Evolutionary conservation across 2,797 vertebrate genomes (phyloP).

Genomic region (Molossus molossus): DNA sequence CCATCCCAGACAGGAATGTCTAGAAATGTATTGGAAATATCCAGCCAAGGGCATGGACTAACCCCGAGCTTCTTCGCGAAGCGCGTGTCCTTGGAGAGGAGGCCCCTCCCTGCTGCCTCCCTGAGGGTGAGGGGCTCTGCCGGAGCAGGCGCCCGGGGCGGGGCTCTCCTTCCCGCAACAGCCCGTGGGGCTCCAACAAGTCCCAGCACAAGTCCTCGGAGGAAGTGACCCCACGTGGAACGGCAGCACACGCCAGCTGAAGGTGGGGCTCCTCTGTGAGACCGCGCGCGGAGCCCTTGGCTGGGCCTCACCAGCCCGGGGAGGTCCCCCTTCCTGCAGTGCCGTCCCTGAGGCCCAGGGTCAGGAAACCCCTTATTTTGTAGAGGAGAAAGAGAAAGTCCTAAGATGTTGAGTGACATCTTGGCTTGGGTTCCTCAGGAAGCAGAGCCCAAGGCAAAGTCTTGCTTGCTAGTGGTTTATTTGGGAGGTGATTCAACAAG

Average conservation of each 20-base stretch:
- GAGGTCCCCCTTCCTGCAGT: not conserved
- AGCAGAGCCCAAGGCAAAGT: not conserved
- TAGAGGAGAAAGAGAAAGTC: not conserved
- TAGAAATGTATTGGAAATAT: not conserved
- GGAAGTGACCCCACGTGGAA: not conserved
- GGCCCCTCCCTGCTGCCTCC: not conserved
- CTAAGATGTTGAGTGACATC: not conserved
- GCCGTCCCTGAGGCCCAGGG: fast-evolving
- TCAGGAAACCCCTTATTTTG: not conserved
- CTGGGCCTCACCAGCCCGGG: fast-evolving
- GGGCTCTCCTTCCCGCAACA: not conserved
- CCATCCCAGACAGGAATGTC: not conserved
- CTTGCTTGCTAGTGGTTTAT: not conserved
- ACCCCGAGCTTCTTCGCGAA: not conserved
- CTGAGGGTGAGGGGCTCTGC: too few relatives aligned
- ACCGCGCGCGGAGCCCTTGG: not conserved
- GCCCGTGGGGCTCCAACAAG: not conserved
- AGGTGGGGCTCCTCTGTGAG: not conserved
- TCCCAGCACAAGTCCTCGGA: not conserved
- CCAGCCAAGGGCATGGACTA: not conserved
- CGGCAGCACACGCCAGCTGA: not conserved
- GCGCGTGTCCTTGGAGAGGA: not conserved
- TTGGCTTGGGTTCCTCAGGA: not conserved
- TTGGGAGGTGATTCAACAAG: not conserved
- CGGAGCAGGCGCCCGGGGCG: not conserved